Conservation (phyloP, 2,113 vertebrate genomes). For the Chloebia gouldiae region DNA sequence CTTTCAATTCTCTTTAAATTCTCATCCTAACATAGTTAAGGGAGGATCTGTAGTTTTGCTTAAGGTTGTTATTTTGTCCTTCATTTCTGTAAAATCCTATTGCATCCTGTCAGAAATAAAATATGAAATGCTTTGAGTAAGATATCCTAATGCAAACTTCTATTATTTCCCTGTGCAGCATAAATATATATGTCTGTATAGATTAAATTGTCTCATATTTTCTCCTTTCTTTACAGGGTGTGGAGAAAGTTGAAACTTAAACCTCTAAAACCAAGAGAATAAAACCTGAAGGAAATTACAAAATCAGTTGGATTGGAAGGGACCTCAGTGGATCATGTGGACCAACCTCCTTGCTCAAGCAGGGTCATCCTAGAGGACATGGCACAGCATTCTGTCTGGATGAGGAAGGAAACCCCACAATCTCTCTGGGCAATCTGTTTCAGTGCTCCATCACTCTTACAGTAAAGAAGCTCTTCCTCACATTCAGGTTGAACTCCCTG, state of each 20-base stretch:
- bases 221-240: background rate
- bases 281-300: background rate
- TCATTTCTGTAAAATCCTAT: background rate
- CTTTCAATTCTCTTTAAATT: background rate
- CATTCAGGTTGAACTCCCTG: background rate
- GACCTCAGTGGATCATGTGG: background rate
- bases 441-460: background rate
- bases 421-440: background rate
- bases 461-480: background rate
- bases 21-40: background rate
- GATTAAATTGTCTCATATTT: background rate
- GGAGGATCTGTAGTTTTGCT: background rate
- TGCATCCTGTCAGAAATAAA: background rate
- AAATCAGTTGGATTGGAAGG: accelerated
- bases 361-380: background rate
- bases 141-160: background rate
- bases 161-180: background rate
- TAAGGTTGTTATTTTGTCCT: background rate
- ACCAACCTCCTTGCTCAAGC: background rate
- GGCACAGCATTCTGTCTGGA: no score
- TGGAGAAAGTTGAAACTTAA: background rate
- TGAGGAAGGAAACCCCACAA: background rate
- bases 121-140: background rate
- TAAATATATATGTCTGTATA: background rate
- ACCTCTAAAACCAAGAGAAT: background rate